These are phyloP conservation scores for Rhizoglyphus robini DNA, from an alignment of 1,140 invertebrate genomes.

Conservation along the genomic window DNA sequence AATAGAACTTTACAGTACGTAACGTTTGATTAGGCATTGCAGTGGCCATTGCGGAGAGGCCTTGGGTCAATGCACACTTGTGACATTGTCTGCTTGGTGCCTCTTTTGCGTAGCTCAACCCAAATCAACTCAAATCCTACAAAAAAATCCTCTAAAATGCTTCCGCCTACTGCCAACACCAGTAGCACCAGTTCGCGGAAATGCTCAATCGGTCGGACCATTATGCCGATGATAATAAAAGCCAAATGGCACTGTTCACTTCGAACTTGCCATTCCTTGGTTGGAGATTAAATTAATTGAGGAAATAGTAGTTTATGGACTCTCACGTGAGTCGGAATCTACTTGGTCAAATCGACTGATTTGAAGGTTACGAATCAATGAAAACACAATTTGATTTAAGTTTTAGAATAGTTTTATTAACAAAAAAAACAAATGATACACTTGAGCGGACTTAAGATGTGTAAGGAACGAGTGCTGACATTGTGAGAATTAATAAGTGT, in stretches of 20 bases:
- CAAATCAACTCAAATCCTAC: conserved; percentile 1
- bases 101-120: not conserved
- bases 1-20: not conserved
- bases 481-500: no score
- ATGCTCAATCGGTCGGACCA: not conserved
- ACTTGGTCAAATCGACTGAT: no score
- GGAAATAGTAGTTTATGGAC: no score
- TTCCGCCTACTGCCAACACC: not conserved
- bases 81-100: not conserved
- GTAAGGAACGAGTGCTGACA: no score
- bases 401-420: no score
- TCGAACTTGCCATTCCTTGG: conserved; percentile 1
- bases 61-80: not conserved
- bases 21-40: not conserved
- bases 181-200: not conserved
- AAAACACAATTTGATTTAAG: no score
- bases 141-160: not conserved
- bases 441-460: no score
- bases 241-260: not conserved
- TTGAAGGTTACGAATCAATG: no score
- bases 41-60: no score
- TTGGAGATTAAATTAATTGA: no score
- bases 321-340: no score
- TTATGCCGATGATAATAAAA: not conserved
- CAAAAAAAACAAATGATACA: no score